Conservation (phyloP, 2,113 vertebrate genomes). For the Melospiza melodia region DNA sequence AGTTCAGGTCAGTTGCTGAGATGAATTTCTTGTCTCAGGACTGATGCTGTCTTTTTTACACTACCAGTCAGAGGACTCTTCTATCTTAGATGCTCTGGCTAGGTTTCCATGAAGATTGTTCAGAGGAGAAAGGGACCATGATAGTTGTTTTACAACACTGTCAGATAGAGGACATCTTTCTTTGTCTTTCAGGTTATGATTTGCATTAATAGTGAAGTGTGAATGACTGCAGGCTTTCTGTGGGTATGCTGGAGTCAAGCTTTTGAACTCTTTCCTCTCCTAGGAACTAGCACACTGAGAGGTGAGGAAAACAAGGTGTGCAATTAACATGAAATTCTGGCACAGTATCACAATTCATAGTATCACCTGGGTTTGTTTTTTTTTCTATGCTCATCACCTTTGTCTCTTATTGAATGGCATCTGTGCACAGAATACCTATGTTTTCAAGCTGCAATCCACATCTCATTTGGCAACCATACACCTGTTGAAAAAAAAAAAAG, state of each 20-base stretch:
- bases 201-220: neutral
- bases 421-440: neutral
- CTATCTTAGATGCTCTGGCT: neutral
- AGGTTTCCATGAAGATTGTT: neutral
- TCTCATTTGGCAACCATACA: neutral
- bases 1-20: constrained; percentile 14
- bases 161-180: neutral
- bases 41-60: neutral
- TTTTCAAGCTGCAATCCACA: neutral
- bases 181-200: constrained; percentile 17
- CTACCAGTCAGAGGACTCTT: neutral
- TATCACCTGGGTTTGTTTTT: neutral
- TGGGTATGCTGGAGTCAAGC: neutral
- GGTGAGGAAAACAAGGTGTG: neutral
- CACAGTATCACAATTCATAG: neutral
- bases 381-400: neutral
- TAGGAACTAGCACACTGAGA: neutral
- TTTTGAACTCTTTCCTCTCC: constrained; percentile 27
- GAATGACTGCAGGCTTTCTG: constrained; percentile 4
- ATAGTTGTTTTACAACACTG: neutral
- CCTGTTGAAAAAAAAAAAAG: neutral
- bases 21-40: constrained; percentile 3
- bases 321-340: constrained; percentile 41
- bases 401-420: neutral
- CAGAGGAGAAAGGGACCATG: neutral